A percentile compares a stretch with the other conserved stretches of the same genome.
Conservation (phyloP, 2,797 vertebrate genomes). For the Streptopelia turtur region DNA sequence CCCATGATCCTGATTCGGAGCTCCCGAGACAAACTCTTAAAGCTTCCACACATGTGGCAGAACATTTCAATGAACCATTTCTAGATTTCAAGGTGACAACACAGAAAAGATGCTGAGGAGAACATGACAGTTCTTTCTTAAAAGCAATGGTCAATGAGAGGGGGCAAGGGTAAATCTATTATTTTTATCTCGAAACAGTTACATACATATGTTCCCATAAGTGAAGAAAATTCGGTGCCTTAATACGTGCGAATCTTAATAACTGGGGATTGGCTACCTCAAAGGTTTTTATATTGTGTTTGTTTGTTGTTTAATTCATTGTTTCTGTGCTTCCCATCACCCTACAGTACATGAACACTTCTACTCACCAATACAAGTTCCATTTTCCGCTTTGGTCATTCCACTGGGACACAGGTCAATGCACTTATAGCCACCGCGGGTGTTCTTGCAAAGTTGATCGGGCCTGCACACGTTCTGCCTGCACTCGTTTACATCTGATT, state of each 20-base stretch:
- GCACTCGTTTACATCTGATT: constrained; percentile 94
- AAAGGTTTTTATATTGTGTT: not conserved
- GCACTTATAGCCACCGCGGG: constrained; percentile 93
- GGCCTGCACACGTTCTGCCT: constrained; percentile 91
- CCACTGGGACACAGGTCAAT: constrained; percentile 94
- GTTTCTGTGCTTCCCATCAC: not conserved
- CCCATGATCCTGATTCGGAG: not conserved
- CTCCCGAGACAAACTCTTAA: not conserved
- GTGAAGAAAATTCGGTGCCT: not conserved
- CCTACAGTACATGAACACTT: not conserved
- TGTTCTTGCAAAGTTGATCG: constrained; percentile 96
- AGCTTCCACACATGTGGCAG: not conserved
- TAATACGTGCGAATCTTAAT: not conserved
- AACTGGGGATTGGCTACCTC: not conserved
- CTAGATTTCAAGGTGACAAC: not conserved
- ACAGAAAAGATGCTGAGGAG: not conserved
- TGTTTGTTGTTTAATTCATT: not conserved
- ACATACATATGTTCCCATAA: not conserved
- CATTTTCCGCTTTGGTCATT: constrained; percentile 91
- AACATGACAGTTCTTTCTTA: not conserved
- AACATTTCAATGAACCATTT: not conserved
- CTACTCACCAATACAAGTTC: constrained; percentile 90
- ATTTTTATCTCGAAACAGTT: not conserved
- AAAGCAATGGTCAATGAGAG: not conserved
- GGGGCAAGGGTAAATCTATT: not conserved